phyloP scores from a whole-genome alignment of 2,888 invertebrate species.

The Hesperia comma region DNA sequence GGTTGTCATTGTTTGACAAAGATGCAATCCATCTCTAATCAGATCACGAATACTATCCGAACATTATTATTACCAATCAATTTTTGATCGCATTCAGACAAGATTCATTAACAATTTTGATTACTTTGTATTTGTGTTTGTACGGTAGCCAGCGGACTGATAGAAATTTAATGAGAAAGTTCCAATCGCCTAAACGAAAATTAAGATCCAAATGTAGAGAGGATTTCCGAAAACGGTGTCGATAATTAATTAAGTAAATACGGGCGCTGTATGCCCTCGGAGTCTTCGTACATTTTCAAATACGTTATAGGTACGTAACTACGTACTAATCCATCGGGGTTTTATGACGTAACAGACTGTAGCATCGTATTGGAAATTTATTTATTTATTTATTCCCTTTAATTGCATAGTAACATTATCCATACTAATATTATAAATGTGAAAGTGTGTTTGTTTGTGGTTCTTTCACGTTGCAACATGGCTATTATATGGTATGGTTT shows the following conservation, averaged over 20 bases:
- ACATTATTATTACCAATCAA: constrained; percentile 36
- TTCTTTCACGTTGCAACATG: too few relatives aligned
- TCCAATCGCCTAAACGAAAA: constrained; percentile 64
- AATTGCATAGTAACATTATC: too few relatives aligned
- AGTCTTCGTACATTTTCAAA: constrained; percentile 1
- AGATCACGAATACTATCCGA: constrained; percentile 8
- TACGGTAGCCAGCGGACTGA: constrained; percentile 51
- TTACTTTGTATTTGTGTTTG: constrained; percentile 75
- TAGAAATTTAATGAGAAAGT: constrained; percentile 70
- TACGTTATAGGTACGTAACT: background rate
- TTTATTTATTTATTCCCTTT: too few relatives aligned
- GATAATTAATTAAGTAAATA: constrained; percentile 69
- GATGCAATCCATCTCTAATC: constrained; percentile 7
- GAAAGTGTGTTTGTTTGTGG: too few relatives aligned
- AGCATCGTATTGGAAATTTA: background rate
- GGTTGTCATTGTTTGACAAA: background rate
- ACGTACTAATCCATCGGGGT: background rate
- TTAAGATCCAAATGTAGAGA: constrained; percentile 63
- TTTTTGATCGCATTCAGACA: constrained; percentile 41
- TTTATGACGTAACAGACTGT: background rate
- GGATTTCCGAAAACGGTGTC: constrained; percentile 53
- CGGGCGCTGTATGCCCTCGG: constrained; percentile 25
- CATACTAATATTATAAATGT: too few relatives aligned
- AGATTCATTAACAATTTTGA: constrained; percentile 68
- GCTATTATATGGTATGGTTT: too few relatives aligned